Evolutionary conservation across 2,888 invertebrate genomes (phyloP), one percentile per base, ranked within the genome.

Genomic region (Hermaeophaga mercurialis): DNA sequence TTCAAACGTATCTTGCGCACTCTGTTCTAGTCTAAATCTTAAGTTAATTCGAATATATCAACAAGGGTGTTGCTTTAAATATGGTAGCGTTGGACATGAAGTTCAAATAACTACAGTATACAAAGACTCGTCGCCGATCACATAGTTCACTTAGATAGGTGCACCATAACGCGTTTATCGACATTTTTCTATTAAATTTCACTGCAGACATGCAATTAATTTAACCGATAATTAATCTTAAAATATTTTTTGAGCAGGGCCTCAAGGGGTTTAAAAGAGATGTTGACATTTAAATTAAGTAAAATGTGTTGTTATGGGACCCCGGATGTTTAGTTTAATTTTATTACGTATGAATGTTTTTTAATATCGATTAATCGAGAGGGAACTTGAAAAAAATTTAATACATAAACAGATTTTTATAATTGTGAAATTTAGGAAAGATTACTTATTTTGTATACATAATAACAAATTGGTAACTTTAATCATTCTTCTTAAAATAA

Each of bases 21-120:
- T 14, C 26, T 43, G 22, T 41, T 39, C 50, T 50, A 50, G 50
- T 50, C 50, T 41, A 50, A 50, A 28, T 50, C 26, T 38, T 41
- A 47, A 26, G 11, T 50, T 41, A 41, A 41, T 33, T 50, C 41
- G 31, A 50, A 38, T 50, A 41, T 41, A 31, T 33, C 41, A 31
- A 33, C 6, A 12, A 19, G 19, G 19, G 22, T 50, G 41, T 50
- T 24, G 41, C 22, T 19, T 24, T 14, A 36, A 14, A 22, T 36
- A 24, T 19, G 24, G 34, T 47, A 36, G 34, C 15, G 24, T 14
- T 46, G 22, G 22, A 19, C 22, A 22, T 19, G n/a, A 47, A 36
- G 33, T 46, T 22, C 22, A 46, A 8, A 19, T 34, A 34, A 46
- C 11, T 49, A 14, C 18, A 39, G 34, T 49, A 39, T 41, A 31